phyloP scores from a whole-genome alignment of 1,140 invertebrate genomes.

The Hycleus phaleratus region DNA sequence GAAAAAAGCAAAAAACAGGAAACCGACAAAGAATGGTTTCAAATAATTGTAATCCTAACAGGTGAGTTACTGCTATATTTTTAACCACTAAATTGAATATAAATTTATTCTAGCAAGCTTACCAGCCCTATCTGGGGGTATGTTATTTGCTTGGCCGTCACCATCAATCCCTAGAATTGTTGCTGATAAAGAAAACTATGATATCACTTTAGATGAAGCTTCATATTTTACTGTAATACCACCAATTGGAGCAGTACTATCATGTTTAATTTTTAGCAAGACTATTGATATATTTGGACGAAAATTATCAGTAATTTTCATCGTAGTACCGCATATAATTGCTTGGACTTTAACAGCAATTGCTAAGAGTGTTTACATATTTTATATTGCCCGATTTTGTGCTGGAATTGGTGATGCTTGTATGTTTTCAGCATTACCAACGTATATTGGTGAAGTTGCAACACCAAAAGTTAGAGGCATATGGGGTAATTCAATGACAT shows the following conservation, averaged over 20 bases:
- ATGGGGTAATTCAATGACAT: conserved; percentile 40
- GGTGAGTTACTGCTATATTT: not conserved
- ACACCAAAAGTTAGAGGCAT: conserved; percentile 20
- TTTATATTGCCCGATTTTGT: conserved; percentile 22
- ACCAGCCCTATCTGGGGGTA: conserved; percentile 8
- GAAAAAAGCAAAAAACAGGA: not conserved
- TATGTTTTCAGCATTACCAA: conserved; percentile 24
- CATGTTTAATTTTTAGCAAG: conserved; percentile 13
- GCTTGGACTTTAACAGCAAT: conserved; percentile 17
- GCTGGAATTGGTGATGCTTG: conserved; percentile 30
- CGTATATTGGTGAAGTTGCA: conserved; percentile 24
- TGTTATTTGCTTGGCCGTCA: conserved; percentile 21
- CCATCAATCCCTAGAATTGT: conserved; percentile 20
- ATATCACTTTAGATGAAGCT: conserved; percentile 20
- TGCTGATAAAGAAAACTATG: conserved; percentile 20
- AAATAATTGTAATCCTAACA: not conserved
- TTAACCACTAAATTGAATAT: not conserved
- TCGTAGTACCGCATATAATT: conserved; percentile 18
- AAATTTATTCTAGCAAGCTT: conserved; percentile 14
- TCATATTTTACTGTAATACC: conserved; percentile 22
- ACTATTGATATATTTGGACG: conserved; percentile 21
- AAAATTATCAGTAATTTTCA: conserved; percentile 20
- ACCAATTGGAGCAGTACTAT: conserved; percentile 14
- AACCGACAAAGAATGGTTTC: not conserved
- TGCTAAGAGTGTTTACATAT: conserved; percentile 17